A percentile compares a stretch with the other conserved stretches of the same genome.
Evolutionary conservation across 2,797 vertebrate genomes (phyloP).

Genomic region (Limosa lapponica): DNA sequence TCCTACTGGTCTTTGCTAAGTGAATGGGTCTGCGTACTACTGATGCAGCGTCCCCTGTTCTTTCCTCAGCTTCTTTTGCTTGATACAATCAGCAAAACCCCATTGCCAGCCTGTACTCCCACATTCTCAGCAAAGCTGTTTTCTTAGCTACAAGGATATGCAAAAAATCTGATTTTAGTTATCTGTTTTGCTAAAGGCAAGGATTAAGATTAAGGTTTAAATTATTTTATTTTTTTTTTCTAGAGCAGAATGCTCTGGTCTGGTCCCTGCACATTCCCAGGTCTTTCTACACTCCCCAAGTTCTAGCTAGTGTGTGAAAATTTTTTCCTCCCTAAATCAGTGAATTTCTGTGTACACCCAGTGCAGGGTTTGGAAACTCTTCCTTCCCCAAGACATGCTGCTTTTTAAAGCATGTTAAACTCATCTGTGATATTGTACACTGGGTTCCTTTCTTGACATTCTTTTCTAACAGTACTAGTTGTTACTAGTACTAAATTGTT

Average conservation of each 20-base stretch:
- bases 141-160: not conserved
- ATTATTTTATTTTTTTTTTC: accelerated
- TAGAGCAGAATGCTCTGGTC: not conserved
- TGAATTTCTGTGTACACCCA: not conserved
- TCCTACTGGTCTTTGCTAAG: not conserved
- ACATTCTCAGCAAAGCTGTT: not conserved
- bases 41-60: not conserved
- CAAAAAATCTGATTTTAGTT: conserved; percentile 33
- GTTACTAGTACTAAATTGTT: not conserved
- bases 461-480: not conserved
- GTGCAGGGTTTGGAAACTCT: not conserved
- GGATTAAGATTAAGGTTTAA: conserved; percentile 23
- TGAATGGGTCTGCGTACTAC: not conserved
- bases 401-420: not conserved
- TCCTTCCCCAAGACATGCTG: not conserved
- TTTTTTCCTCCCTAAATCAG: not conserved
- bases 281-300: not conserved
- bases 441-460: not conserved
- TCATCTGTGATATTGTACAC: not conserved
- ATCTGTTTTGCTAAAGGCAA: not conserved
- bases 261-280: not conserved
- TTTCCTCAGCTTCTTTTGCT: not conserved
- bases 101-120: not conserved
- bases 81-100: not conserved
- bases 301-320: not conserved